A percentile compares a stretch with the other conserved stretches of the same genome.
These are phyloP conservation scores for Punctoribates punctum DNA, from an alignment of 2,888 invertebrate species.

Conservation along the genomic window DNA sequence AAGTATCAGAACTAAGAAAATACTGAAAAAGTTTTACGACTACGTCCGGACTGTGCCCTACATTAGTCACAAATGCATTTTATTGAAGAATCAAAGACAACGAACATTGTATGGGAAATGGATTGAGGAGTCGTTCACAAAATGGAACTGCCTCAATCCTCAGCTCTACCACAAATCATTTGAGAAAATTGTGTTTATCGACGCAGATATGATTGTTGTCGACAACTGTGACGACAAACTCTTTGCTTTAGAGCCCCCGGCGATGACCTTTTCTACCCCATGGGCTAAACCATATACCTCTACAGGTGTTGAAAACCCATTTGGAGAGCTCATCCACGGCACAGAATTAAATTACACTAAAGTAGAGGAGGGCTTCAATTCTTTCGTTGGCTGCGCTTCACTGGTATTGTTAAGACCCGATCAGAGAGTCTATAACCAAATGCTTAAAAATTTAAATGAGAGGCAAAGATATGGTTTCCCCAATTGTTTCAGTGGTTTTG, in stretches of 20 bases:
- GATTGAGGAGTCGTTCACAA: conserved; percentile 22
- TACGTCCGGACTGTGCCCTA: conserved; percentile 14
- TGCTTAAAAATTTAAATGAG: conserved; percentile 18
- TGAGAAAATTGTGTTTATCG: conserved; percentile 16
- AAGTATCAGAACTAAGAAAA: background rate
- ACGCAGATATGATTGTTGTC: conserved; percentile 26
- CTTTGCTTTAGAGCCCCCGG: conserved; percentile 19
- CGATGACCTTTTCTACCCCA: conserved; percentile 21
- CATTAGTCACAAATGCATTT: background rate
- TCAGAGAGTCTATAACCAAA: background rate
- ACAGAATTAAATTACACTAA: background rate
- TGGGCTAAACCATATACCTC: conserved; percentile 23
- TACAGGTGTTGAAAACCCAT: conserved; percentile 15
- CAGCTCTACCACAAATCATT: background rate
- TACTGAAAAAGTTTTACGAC: conserved; percentile 25
- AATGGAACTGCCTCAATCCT: conserved; percentile 28
- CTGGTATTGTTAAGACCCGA: conserved; percentile 19
- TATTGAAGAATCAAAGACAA: background rate
- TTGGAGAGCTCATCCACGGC: conserved; percentile 8
- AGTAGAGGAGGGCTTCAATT: background rate
- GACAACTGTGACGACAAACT: conserved; percentile 15
- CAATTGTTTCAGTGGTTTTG: conserved; percentile 31
- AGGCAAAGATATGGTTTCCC: background rate
- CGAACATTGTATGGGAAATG: conserved; percentile 14
- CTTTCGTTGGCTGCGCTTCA: conserved; percentile 11